Base-by-base conservation (phyloP, 2,888 invertebrate species). In the Meiosimyza decipiens region DNA sequence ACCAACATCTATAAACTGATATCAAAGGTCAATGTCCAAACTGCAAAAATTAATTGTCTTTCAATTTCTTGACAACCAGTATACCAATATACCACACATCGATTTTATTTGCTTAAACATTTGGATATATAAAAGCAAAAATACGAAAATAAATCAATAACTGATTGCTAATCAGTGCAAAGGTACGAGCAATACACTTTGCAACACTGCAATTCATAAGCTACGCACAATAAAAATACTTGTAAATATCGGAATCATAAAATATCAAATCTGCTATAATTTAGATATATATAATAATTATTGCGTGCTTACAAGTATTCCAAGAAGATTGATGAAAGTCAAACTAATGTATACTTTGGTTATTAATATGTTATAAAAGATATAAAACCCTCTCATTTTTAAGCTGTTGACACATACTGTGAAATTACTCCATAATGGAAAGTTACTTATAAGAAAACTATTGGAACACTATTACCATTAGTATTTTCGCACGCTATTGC, bases 181-280 rank as follows among this genome's bases (percentile, higher is more conserved):
- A 11, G 47, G 15, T 15, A 62, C 6, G 5, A 33, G 33, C 33
- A 28, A 40, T 33, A 40, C 15, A 40, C 22, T 28, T 13, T 6
- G 40, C 40, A 62, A 5, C 22, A 11, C 13, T 18, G 13, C n/a
- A n/a, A n/a, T 7, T 60, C 33, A n/a, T 40, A 47, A 47, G 33
- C 62, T 5, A 40, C 15, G 33, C 12, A 6, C 16, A 11, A 62
- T 62, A 47, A 62, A 62, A 28, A 1, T 16, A 18, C n/a, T 69
- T 16, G 22, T 51, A 18, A 40, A 40, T 40, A 40, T 47, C 6
- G 12, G 11, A 16, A 13, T 15, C 47, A 59, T 67, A 66, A 66
- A 72, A 16, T 33, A 12, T 67, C 66, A 72, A 67, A 72, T 67
- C 67, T 72, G 62, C 18, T 62, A 62, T 62, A 67, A 72, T 73